Evolutionary conservation across 1,140 invertebrate genomes (phyloP), one percentile per base, ranked within the genome.

Genomic region (Drosophila busckii): DNA sequence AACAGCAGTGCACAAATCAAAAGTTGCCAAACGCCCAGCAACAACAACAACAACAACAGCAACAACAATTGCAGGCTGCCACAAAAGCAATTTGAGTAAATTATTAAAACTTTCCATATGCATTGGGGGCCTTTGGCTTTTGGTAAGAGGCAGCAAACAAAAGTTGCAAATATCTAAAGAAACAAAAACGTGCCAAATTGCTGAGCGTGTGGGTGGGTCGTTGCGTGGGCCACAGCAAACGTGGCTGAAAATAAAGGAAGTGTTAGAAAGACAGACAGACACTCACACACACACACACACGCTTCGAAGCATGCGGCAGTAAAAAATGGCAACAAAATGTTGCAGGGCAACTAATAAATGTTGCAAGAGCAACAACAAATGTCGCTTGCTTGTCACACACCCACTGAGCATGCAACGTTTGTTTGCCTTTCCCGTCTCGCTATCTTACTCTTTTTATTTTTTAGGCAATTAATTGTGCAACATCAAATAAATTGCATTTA

Each of bases 271-370:
- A 38, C 26, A 60, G 31, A 29, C 19, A 29, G 25, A 42, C 22
- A 29, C 16, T 16, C 19, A 45, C 26, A 15, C n/a, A n/a, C n/a
- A n/a, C n/a, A n/a, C n/a, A n/a, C n/a, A n/a, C n/a, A 17, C 37
- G 40, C 28, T 29, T 50, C 40, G 58, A 52, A 67, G n/a, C n/a
- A n/a, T n/a, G n/a, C n/a, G 32, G 59, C 54, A 54, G 75, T 73
- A 82, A 82, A 80, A 82, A 73, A 46, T 52, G 44, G 63, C 75
- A 82, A 80, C 64, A 82, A 82, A n/a, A 82, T 80, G 75, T 80
- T 80, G 75, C 75, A 45, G 63, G 56, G 34, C 44, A 49, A 62
- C 73, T 71, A 71, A 68, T 64, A 71, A 80, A 78, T 71, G 73
- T 64, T 64, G 49, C 62, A 59, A 56, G 61, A 22, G 46, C 52